These are phyloP conservation scores for Oryzias dopingdopingensis DNA, from an alignment of 2,797 vertebrate genomes.

Conservation along the genomic window DNA sequence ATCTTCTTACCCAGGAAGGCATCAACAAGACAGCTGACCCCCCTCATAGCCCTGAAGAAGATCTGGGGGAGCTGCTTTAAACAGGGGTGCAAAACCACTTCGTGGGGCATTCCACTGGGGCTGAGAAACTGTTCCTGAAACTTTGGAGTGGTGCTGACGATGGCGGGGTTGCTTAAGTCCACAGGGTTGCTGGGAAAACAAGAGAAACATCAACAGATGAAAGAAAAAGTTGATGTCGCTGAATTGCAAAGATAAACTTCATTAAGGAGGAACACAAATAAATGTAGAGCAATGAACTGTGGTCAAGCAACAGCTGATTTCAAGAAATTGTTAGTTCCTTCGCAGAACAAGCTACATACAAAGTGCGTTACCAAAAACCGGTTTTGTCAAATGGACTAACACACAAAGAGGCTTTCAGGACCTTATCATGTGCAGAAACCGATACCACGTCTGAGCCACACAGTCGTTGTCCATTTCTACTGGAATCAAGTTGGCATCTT, in stretches of 20 bases:
- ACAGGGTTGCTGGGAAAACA: constrained; percentile 86
- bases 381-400: neutral
- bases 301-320: no score
- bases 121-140: constrained; percentile 97
- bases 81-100: constrained; percentile 92
- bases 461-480: constrained; percentile 96
- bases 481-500: constrained; percentile 91
- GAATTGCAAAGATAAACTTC: no score
- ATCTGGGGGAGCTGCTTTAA: constrained; percentile 96
- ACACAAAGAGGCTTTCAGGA: constrained; percentile 42
- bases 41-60: constrained; percentile 97
- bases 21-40: constrained; percentile 93
- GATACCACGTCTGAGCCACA: constrained; percentile 95
- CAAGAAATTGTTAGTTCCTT: neutral
- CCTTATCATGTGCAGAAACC: constrained; percentile 97
- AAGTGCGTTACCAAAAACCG: neutral
- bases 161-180: constrained; percentile 94
- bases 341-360: neutral
- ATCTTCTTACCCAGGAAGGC: constrained; percentile 89
- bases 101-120: constrained; percentile 90
- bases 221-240: no score
- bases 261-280: no score
- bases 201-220: neutral
- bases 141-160: constrained; percentile 96
- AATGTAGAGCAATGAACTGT: no score